Evolutionary conservation across 2,797 vertebrate species (phyloP).

Genomic region (Cossypha heuglini): DNA sequence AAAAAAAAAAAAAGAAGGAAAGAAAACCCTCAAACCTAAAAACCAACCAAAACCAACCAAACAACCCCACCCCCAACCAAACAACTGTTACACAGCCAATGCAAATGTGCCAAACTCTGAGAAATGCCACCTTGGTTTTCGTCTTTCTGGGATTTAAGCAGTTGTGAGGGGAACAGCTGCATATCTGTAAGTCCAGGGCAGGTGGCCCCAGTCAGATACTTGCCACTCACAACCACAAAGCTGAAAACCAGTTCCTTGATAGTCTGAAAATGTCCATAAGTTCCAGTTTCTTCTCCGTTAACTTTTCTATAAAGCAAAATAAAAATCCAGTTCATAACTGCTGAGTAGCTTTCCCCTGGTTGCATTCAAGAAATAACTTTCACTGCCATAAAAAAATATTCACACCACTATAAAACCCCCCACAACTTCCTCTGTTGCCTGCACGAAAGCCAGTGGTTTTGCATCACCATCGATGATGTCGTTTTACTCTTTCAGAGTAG

Average conservation of each 20-base stretch:
- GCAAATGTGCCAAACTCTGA: slow-evolving; percentile 73
- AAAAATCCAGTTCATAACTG: slow-evolving; percentile 51
- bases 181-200: slow-evolving; percentile 81
- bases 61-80: not conserved
- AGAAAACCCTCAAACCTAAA: slow-evolving; percentile 8
- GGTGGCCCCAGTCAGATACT: slow-evolving; percentile 84
- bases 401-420: slow-evolving; percentile 22
- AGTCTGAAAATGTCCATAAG: not conserved
- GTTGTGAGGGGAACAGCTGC: slow-evolving; percentile 94
- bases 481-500: slow-evolving; percentile 11
- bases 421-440: not conserved
- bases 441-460: slow-evolving; percentile 37
- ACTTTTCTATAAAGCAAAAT: slow-evolving; percentile 40
- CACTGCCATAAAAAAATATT: slow-evolving; percentile 69
- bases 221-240: slow-evolving; percentile 73
- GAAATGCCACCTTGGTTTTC: slow-evolving; percentile 77
- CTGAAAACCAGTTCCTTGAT: slow-evolving; percentile 45
- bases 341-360: not conserved
- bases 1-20: too few relatives aligned
- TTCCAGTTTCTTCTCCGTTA: slow-evolving; percentile 41
- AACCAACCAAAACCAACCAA: not conserved
- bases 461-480: not conserved
- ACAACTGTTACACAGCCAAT: slow-evolving; percentile 64
- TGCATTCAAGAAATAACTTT: slow-evolving; percentile 58
- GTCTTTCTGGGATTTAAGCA: slow-evolving; percentile 84